These are phyloP conservation scores for Tragelaphus eurycerus DNA, from an alignment of 2,797 vertebrate species.

Conservation along the genomic window DNA sequence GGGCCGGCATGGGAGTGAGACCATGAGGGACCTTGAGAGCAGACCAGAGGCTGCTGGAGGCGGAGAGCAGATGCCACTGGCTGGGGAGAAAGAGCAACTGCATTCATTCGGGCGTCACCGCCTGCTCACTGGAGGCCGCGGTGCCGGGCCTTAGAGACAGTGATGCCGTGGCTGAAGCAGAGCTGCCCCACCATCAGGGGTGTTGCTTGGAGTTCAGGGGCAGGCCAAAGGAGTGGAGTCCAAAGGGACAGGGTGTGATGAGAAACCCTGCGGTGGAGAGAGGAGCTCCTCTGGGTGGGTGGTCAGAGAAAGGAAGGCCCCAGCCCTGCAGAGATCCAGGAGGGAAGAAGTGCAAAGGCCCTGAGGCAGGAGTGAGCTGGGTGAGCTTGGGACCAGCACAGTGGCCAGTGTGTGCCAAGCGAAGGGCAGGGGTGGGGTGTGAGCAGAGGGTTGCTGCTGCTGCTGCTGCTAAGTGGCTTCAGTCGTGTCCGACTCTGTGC, in stretches of 20 bases:
- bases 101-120: rapidly evolving
- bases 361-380: neutral
- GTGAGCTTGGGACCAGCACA: neutral
- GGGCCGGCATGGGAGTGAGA: neutral
- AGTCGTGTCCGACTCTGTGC: no score
- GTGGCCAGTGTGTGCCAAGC: rapidly evolving
- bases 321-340: neutral
- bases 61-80: neutral
- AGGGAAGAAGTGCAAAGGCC: neutral
- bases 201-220: neutral
- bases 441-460: neutral
- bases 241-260: neutral
- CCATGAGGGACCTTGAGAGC: rapidly evolving
- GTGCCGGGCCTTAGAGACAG: neutral
- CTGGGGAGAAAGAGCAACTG: neutral
- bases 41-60: neutral
- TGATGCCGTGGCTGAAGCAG: neutral
- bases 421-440: no score
- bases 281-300: neutral
- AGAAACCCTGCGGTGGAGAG: neutral
- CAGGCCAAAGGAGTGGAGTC: neutral
- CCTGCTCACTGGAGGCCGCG: neutral
- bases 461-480: no score
- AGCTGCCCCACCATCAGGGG: neutral
- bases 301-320: neutral